Evolutionary conservation across 2,113 vertebrate species (phyloP).

Genomic region (Eublepharis macularius): DNA sequence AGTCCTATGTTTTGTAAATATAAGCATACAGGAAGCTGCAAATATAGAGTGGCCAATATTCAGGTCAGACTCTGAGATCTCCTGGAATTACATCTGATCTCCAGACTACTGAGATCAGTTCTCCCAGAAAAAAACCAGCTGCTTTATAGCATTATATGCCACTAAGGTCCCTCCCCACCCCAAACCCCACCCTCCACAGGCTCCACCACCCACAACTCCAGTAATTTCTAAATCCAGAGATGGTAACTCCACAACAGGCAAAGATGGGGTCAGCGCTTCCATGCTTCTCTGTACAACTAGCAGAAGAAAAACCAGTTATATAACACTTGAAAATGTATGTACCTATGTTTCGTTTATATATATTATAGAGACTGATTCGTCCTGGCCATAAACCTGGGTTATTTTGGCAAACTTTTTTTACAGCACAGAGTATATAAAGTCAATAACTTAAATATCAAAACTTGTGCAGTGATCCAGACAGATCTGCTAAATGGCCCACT

Average conservation of each 20-base stretch:
- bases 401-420: neutral
- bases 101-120: too few species aligned
- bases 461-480: slow-evolving; percentile 18
- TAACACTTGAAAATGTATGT: neutral
- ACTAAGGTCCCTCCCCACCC: too few species aligned
- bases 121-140: too few species aligned
- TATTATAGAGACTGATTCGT: neutral
- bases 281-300: neutral
- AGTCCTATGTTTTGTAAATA: neutral
- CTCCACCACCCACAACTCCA: too few species aligned
- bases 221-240: too few species aligned
- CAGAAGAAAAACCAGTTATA: neutral
- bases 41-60: too few species aligned
- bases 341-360: neutral
- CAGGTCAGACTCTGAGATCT: too few species aligned
- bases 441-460: neutral
- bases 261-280: too few species aligned
- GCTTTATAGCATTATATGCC: too few species aligned
- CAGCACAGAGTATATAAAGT: neutral
- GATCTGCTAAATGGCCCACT: neutral
- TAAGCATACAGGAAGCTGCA: neutral
- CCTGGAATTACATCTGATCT: too few species aligned
- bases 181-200: too few species aligned
- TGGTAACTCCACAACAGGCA: too few species aligned
- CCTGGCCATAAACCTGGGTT: neutral